These are phyloP conservation scores for Nixonia krombeini DNA, from an alignment of 1,140 invertebrate species.

Conservation along the genomic window DNA sequence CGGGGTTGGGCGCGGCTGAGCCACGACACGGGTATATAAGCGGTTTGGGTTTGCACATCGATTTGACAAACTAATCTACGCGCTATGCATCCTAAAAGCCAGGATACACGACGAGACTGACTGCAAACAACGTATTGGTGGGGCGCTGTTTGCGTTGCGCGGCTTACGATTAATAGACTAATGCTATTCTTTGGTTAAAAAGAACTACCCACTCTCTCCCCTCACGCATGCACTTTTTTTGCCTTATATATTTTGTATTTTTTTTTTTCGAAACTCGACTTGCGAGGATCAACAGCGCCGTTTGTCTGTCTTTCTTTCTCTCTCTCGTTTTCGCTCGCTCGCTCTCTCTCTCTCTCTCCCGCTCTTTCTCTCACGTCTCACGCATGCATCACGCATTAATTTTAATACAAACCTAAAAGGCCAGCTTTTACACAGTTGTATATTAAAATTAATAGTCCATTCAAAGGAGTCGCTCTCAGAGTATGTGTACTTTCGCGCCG, in stretches of 20 bases:
- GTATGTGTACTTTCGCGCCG: constrained; percentile 10
- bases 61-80: constrained; percentile 44
- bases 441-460: constrained; percentile 59
- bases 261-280: constrained; percentile 25
- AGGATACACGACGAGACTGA: constrained; percentile 29
- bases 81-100: constrained; percentile 46
- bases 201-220: constrained; percentile 52
- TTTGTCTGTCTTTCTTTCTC: constrained; percentile 4
- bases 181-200: constrained; percentile 70
- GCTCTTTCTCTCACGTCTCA: constrained; percentile 19
- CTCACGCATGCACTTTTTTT: constrained; percentile 9
- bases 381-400: constrained; percentile 47
- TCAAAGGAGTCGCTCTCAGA: neutral
- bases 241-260: constrained; percentile 16
- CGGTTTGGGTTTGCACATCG: constrained; percentile 40
- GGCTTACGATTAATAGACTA: constrained; percentile 54
- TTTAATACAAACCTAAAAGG: constrained; percentile 60
- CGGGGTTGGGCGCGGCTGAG: no score
- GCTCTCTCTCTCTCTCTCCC: neutral
- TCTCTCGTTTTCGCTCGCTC: constrained; percentile 24
- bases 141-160: constrained; percentile 25
- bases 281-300: constrained; percentile 25
- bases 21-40: constrained; percentile 3
- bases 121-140: constrained; percentile 30
- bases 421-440: constrained; percentile 58